Base-by-base conservation (phyloP, 2,797 vertebrate genomes). In the Tarsius wallacei region DNA sequence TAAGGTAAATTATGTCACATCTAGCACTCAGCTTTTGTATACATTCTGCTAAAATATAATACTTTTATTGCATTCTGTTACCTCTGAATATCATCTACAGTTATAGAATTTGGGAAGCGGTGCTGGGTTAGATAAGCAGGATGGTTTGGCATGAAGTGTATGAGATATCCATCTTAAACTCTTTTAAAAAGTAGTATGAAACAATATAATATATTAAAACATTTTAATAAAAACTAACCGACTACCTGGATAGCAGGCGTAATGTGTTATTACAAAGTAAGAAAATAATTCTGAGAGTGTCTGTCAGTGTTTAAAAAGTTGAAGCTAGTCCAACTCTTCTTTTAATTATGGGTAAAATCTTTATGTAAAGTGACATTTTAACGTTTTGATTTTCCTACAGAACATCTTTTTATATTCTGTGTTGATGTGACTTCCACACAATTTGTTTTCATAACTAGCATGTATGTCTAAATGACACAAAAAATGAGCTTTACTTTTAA, bases 261-360 rank as follows among this genome's bases (percentile, higher is more conserved):
- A 64, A 81, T 82, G 8, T 73, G 64, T 80, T 70, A 76, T 89
- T 94, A 76, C 5, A 76, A 87, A 74, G 17, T 53, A 47, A 71
- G 36, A 53, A 93, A 91, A 36, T 31, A 73, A 57, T 49, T 55
- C 47, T 55, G 28, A 80, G 47, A 88, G 24, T 89, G 3, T 24
- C 31, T 89, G 3, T 24, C 31, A 49, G 8, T 49, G 21, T 59
- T 73, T 36, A 80, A 95, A 93, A 88, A 42, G n/a, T 55, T 88
- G 57, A 96, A 57, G 66, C 2, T 76, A 87, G 9, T 12, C 47
- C 47, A 73, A 9, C 4, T 81, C 21, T 85, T 94, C 12, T 91
- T 77, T 87, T 77, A n/a, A 71, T 71, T 64, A 17, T 71, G 51
- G 59, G 59, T 94, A 81, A 94, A 86, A 85, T 94, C 31, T 86